These are phyloP conservation scores for Gastrophryne carolinensis DNA, from an alignment of 2,797 vertebrate genomes.

Conservation along the genomic window DNA sequence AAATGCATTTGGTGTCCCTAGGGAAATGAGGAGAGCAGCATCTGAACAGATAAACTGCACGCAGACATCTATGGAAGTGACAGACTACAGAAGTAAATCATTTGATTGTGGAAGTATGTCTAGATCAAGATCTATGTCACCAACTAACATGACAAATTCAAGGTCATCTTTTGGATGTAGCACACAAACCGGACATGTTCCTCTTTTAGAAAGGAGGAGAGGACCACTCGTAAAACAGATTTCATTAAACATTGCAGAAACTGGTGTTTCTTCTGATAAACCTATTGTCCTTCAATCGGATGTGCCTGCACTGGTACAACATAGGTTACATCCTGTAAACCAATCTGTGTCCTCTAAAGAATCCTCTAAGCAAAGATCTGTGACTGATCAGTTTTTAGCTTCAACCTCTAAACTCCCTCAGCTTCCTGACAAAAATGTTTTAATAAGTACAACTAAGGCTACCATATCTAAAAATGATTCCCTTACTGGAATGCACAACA, in stretches of 20 bases:
- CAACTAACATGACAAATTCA: conserved; percentile 63
- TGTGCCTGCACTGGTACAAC: conserved; percentile 66
- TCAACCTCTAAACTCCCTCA: conserved; percentile 76
- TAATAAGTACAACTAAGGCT: conserved; percentile 77
- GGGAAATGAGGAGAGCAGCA: conserved; percentile 88
- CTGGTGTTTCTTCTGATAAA: conserved; percentile 72
- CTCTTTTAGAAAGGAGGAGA: conserved; percentile 91
- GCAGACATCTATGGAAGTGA: conserved; percentile 84
- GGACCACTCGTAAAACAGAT: conserved; percentile 93
- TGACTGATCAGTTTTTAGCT: conserved; percentile 61
- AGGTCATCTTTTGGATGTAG: conserved; percentile 63
- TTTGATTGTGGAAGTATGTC: conserved; percentile 89
- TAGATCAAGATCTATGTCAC: conserved; percentile 69
- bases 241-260: conserved; percentile 92
- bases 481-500: conserved; percentile 66
- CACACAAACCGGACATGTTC: conserved; percentile 73
- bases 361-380: conserved; percentile 47
- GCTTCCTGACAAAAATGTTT: conserved; percentile 71
- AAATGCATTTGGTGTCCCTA: conserved; percentile 83
- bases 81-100: conserved; percentile 92
- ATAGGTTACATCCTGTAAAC: conserved; percentile 66
- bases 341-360: conserved; percentile 63
- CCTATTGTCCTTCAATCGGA: conserved; percentile 61
- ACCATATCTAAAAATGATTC: conserved; percentile 70
- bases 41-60: conserved; percentile 91